Evolutionary conservation across 2,797 vertebrate genomes (phyloP), one percentile per base, ranked within the genome.

Genomic region (Discoglossus pictus): DNA sequence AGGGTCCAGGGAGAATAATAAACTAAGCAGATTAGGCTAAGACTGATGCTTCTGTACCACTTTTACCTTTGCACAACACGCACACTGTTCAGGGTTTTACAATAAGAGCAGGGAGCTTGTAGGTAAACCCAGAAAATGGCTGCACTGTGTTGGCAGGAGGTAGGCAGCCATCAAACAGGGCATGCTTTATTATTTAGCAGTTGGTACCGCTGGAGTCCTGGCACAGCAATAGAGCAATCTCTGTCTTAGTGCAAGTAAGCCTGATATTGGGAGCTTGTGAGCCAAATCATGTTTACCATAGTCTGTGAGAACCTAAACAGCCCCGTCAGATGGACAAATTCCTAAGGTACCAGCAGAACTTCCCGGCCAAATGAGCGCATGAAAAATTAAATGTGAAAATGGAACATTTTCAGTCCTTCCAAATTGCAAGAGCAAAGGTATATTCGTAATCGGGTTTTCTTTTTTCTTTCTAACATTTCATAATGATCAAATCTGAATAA

Each of bases 171-270:
- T 65, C 76, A 85, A 78, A 80, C 84, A 75, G 82, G 80, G 86
- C 83, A 83, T 89, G 84, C 53, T 90, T 89, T 90, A 88, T 90
- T 89, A 89, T 90, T 89, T 89, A 90, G 89, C 89, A 91, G 88
- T 89, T 90, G 88, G 87, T 89, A 84, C 83, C 83, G 84, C 88
- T 85, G 76, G 88, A 84, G 87, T 84, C 85, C 88, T 91, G 88
- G 87, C 87, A 88, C 79, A 48, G 78, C 79, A 80, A 85, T 79
- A 88, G 80, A 87, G 82, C 83, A 80, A 83, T 86, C 83, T 85
- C 87, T 84, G 86, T 77, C 85, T 82, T 85, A 84, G 80, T 27
- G 73, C 72, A 74, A 85, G 82, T 56, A 80, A 85, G 84, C 80
- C 84, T 88, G 86, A 90, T 87, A 85, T 87, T 21, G 54, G 74